Conservation (phyloP, 2,113 vertebrate genomes). For the Eptesicus fuscus region DNA sequence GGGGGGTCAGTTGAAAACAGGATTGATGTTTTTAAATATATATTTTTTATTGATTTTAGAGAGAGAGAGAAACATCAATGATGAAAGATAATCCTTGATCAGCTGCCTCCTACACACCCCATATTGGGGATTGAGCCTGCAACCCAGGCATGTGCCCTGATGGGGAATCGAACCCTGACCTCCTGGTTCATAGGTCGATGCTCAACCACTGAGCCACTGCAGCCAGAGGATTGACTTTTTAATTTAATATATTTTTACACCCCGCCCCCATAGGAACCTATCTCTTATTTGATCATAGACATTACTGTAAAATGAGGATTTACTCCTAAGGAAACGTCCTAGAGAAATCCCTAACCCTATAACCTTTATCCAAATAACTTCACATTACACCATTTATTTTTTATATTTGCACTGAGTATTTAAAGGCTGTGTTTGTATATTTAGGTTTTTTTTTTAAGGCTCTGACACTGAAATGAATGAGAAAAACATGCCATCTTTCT, state of each 20-base stretch:
- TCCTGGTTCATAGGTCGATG: too few relatives aligned
- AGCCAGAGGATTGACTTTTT: not conserved
- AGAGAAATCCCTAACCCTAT: conserved; percentile 61
- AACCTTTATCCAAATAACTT: conserved; percentile 77
- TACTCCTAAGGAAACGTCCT: conserved; percentile 44
- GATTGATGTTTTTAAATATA: not conserved
- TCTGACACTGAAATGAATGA: conserved; percentile 76
- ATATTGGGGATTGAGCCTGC: too few relatives aligned
- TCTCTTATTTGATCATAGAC: not conserved
- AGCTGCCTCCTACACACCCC: too few relatives aligned
- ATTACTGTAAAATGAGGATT: not conserved
- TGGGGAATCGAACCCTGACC: too few relatives aligned
- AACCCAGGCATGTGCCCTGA: too few relatives aligned
- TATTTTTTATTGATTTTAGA: too few relatives aligned
- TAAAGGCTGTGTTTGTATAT: conserved; percentile 70
- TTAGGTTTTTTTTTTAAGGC: conserved; percentile 58
- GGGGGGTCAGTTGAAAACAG: not conserved
- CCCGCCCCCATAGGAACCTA: not conserved
- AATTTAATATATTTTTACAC: not conserved
- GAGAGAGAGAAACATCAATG: too few relatives aligned
- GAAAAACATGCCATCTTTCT: conserved; percentile 52
- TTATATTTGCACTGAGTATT: conserved; percentile 78
- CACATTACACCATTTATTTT: conserved; percentile 77
- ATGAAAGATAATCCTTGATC: too few relatives aligned
- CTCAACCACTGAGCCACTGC: too few relatives aligned